Evolutionary conservation across 2,797 vertebrate species (phyloP).

Genomic region (Hyperoplus immaculatus): DNA sequence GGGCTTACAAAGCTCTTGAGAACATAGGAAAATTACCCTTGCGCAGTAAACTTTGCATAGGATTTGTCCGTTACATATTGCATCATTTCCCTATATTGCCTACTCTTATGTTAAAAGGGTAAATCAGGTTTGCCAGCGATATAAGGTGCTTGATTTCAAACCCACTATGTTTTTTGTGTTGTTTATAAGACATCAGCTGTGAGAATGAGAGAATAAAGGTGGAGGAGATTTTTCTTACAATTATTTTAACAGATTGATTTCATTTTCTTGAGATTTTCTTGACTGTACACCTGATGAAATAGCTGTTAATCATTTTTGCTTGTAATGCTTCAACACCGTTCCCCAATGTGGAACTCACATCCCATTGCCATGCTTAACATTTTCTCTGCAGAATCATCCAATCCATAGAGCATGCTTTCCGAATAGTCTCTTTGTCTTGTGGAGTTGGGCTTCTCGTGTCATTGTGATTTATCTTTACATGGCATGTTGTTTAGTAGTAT

Average conservation of each 20-base stretch:
- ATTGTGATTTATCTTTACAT: conserved; percentile 54
- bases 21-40: conserved; percentile 32
- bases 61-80: conserved; percentile 13
- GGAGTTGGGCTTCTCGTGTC: conserved; percentile 54
- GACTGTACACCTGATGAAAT: conserved; percentile 73
- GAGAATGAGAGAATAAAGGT: conserved; percentile 7
- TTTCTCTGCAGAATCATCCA: conserved; percentile 57
- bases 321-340: conserved; percentile 58
- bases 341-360: conserved; percentile 61
- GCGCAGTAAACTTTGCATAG: conserved; percentile 29
- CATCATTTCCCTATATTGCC: neutral
- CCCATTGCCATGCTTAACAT: conserved; percentile 69
- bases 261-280: conserved; percentile 63
- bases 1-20: conserved; percentile 36
- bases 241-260: conserved; percentile 62
- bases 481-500: conserved; percentile 55
- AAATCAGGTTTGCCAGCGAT: conserved; percentile 19
- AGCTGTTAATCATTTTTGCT: conserved; percentile 73
- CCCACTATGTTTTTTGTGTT: conserved; percentile 25
- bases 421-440: conserved; percentile 54
- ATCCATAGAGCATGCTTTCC: conserved; percentile 74
- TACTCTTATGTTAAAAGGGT: conserved; percentile 14
- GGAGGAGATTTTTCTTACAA: conserved; percentile 22
- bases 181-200: conserved; percentile 13
- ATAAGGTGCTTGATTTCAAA: conserved; percentile 16